phyloP scores from a whole-genome alignment of 2,113 vertebrate species.

The Clupea harengus region DNA sequence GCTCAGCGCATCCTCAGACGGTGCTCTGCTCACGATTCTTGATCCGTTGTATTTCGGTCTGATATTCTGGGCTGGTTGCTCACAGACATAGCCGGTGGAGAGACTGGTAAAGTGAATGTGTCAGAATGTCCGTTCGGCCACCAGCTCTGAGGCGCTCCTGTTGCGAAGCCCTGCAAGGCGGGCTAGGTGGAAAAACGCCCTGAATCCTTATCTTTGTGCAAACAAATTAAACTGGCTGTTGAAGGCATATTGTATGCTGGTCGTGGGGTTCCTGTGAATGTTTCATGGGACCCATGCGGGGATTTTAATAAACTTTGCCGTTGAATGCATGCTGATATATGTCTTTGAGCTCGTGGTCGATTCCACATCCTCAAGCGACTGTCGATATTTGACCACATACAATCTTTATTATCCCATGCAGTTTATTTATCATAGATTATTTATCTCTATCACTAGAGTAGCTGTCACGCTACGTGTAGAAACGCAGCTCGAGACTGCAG shows the following conservation, averaged over 20 bases:
- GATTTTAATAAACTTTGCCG: constrained; percentile 10
- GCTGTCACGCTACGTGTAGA: not conserved
- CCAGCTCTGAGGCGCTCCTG: not conserved
- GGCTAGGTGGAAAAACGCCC: not conserved
- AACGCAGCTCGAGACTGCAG: not conserved
- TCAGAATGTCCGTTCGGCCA: not conserved
- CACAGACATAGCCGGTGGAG: not conserved
- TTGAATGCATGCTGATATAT: not conserved
- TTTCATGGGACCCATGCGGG: not conserved
- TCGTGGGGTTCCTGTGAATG: not conserved
- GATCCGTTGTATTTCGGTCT: not conserved
- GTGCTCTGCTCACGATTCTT: not conserved
- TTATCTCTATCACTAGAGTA: not conserved
- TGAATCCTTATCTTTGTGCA: not conserved
- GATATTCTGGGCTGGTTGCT: not conserved
- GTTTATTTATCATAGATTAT: constrained; percentile 3
- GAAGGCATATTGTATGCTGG: not conserved
- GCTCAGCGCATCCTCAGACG: not conserved
- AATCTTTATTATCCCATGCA: not conserved
- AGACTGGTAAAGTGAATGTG: not conserved
- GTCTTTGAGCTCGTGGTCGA: not conserved
- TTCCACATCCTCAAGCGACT: not conserved
- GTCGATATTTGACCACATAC: not conserved
- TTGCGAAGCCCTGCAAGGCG: not conserved
- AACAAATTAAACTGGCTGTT: not conserved